Conservation (phyloP, 2,113 vertebrate genomes). For the Notechis scutatus region DNA sequence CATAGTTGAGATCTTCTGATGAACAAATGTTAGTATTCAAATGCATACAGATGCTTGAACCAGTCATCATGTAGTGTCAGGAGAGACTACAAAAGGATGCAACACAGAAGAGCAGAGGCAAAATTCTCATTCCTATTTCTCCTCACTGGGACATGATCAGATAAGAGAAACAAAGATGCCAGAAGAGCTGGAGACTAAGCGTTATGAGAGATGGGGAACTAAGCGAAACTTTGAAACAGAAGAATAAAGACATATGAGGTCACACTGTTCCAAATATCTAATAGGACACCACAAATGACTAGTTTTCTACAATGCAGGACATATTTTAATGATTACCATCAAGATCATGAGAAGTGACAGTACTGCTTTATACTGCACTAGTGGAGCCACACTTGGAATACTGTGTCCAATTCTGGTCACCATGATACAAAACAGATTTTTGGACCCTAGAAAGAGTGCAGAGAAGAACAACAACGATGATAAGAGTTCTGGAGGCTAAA, state of each 20-base stretch:
- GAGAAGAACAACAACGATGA: too few species aligned
- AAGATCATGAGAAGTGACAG: too few species aligned
- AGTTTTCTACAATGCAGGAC: background rate
- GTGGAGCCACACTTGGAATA: too few species aligned
- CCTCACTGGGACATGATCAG: background rate
- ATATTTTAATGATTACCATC: background rate
- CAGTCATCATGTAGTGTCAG: background rate
- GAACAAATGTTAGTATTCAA: background rate
- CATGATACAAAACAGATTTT: too few species aligned
- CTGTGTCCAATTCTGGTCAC: too few species aligned
- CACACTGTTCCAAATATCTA: background rate
- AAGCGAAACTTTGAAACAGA: background rate
- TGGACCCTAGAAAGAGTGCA: too few species aligned
- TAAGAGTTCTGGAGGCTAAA: too few species aligned
- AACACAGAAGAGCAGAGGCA: background rate
- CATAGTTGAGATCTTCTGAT: background rate
- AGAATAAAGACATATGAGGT: background rate
- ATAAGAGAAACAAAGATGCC: background rate
- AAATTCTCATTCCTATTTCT: background rate
- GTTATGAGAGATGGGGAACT: background rate
- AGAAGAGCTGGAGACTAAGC: background rate
- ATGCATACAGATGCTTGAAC: background rate
- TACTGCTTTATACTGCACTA: too few species aligned
- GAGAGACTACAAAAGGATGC: background rate
- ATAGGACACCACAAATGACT: background rate